These are phyloP conservation scores for Zhengitettix transpicula DNA, from an alignment of 2,888 invertebrate species.

Conservation along the genomic window DNA sequence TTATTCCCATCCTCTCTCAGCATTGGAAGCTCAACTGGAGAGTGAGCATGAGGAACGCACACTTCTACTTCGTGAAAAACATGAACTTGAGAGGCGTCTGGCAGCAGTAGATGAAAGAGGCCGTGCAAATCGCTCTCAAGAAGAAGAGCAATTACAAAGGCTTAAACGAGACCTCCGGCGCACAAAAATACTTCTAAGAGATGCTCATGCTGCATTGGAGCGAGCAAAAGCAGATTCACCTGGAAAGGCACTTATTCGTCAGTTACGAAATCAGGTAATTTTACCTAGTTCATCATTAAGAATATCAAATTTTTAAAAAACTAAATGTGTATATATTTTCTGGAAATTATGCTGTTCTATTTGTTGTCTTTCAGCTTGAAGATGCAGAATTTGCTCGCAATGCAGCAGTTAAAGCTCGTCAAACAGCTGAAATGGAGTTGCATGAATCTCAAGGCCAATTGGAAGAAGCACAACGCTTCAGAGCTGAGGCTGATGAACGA, in stretches of 20 bases:
- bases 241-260: constrained; percentile 57
- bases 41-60: constrained; percentile 88
- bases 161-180: constrained; percentile 74
- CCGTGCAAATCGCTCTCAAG: constrained; percentile 51
- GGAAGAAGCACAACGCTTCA: constrained; percentile 59
- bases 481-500: constrained; percentile 66
- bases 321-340: neutral
- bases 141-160: constrained; percentile 53
- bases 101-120: constrained; percentile 59
- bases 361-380: constrained; percentile 45
- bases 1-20: constrained; percentile 27
- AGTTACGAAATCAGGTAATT: constrained; percentile 51
- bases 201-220: constrained; percentile 83
- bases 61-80: constrained; percentile 67
- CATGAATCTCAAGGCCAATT: constrained; percentile 65
- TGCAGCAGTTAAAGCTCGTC: constrained; percentile 71
- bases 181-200: constrained; percentile 75
- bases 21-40: constrained; percentile 79
- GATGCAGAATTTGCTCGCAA: constrained; percentile 76
- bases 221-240: constrained; percentile 74
- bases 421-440: constrained; percentile 73
- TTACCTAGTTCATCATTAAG: neutral
- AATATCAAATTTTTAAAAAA: neutral
- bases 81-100: constrained; percentile 75
- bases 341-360: neutral